Evolutionary conservation across 2,888 invertebrate genomes (phyloP).

Genomic region (Phortica magna): DNA sequence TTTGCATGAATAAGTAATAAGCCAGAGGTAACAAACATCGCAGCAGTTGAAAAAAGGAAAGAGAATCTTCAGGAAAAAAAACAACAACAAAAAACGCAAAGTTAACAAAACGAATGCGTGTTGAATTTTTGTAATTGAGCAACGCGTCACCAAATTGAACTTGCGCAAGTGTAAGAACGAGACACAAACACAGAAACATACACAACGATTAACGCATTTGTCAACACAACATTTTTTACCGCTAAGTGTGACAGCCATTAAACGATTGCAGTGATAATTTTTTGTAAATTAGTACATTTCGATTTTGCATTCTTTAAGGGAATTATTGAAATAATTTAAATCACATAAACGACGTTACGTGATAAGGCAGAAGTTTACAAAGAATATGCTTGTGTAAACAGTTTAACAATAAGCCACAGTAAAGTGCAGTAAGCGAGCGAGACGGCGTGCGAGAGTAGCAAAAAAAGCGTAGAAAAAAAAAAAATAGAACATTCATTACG

Average conservation of each 20-base stretch:
- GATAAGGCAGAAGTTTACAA: no score
- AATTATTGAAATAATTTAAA: no score
- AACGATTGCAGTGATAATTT: no score
- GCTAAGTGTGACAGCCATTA: constrained; percentile 2
- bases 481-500: not conserved
- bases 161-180: no score
- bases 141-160: not conserved
- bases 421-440: no score
- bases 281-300: no score
- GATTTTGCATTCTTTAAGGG: no score
- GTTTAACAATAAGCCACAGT: no score
- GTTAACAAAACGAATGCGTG: constrained; percentile 17
- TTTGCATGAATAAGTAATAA: constrained; percentile 21
- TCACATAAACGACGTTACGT: no score
- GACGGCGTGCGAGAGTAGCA: not conserved
- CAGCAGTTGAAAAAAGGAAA: no score
- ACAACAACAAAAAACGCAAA: constrained; percentile 10
- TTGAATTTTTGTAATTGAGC: constrained; percentile 10
- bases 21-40: not conserved
- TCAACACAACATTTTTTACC: not conserved
- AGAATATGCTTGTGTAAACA: no score
- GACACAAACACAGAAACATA: no score
- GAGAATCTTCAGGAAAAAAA: not conserved
- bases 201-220: not conserved
- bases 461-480: not conserved